Percentiles rank a stretch among this genome's conserved stretches.
These are phyloP conservation scores for Aythya baeri DNA, from an alignment of 2,113 vertebrate genomes.

Conservation along the genomic window DNA sequence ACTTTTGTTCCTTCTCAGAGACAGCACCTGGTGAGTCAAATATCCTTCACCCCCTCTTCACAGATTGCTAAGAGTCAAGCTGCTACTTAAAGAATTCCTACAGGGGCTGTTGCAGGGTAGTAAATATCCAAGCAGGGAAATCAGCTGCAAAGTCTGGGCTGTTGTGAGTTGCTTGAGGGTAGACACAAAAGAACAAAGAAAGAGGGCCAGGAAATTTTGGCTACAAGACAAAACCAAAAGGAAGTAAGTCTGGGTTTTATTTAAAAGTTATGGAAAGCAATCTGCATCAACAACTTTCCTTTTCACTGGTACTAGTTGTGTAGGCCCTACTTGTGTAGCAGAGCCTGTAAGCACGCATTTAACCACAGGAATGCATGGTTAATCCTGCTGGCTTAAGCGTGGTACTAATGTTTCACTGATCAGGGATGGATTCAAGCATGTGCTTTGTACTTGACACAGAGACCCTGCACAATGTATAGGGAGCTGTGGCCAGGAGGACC, in stretches of 20 bases:
- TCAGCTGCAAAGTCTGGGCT: background rate
- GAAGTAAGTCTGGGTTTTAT: background rate
- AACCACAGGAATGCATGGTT: background rate
- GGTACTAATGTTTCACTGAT: background rate
- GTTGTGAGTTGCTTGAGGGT: background rate
- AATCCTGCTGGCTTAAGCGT: background rate
- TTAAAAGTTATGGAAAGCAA: background rate
- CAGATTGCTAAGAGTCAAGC: background rate
- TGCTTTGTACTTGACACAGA: background rate
- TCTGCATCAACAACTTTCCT: background rate
- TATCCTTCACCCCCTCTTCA: background rate
- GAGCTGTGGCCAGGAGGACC: fast-evolving
- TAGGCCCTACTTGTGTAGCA: background rate
- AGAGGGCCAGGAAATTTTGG: background rate
- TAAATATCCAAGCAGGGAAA: background rate
- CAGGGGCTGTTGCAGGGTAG: background rate
- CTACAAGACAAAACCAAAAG: background rate
- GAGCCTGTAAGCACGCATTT: background rate
- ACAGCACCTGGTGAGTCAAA: background rate
- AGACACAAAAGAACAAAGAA: background rate
- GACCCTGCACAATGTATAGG: background rate
- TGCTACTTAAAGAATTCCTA: background rate
- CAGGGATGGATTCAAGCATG: background rate
- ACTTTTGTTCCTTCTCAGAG: background rate
- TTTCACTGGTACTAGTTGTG: background rate